phyloP scores from a whole-genome alignment of 2,888 invertebrate genomes.

The Drosophila anomalata region DNA sequence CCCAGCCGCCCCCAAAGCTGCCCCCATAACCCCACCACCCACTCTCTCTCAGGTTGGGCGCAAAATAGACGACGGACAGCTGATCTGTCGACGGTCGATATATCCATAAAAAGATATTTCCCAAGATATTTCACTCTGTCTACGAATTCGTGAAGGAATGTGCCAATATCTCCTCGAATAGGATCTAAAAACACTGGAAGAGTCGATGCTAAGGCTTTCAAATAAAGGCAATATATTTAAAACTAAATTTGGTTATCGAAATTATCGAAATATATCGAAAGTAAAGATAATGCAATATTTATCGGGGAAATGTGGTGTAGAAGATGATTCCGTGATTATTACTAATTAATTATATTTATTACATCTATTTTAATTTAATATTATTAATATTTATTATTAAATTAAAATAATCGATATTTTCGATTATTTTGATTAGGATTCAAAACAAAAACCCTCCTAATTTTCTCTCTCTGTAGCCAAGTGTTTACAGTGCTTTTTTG shows the following conservation, averaged over 20 bases:
- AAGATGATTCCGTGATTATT: too few relatives aligned
- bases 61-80: conserved; percentile 17
- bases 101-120: conserved; percentile 6
- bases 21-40: not conserved
- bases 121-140: conserved; percentile 9
- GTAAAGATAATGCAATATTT: not conserved
- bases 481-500: not conserved
- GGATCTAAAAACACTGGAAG: not conserved
- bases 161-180: conserved; percentile 1
- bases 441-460: not conserved
- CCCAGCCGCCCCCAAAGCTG: conserved; percentile 2
- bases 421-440: too few relatives aligned
- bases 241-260: not conserved
- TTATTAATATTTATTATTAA: too few relatives aligned
- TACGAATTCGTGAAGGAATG: not conserved
- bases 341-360: too few relatives aligned
- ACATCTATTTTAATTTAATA: too few relatives aligned
- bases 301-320: too few relatives aligned
- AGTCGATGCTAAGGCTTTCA: not conserved
- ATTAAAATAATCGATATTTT: too few relatives aligned
- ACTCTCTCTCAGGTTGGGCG: not conserved
- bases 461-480: not conserved
- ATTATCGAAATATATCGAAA: not conserved
- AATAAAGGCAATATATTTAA: too few relatives aligned
- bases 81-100: conserved; percentile 3